Evolutionary conservation across 2,113 vertebrate species (phyloP), one percentile per base, ranked within the genome.

Genomic region (Camelus dromedarius): DNA sequence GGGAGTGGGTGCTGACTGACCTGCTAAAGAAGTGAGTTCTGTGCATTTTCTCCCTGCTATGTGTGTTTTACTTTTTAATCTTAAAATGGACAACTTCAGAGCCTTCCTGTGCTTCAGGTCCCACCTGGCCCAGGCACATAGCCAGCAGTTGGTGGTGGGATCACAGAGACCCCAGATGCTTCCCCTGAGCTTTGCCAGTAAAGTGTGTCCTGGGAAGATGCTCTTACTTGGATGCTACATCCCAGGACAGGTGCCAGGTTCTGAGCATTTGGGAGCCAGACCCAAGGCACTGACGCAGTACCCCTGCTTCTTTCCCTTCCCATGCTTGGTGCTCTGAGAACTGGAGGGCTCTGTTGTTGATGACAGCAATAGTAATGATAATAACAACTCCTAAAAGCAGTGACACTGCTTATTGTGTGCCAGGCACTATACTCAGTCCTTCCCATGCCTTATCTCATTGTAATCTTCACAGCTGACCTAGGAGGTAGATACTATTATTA

Each of bases 21-120:
- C 15, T 80, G 50, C 77, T 96, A 72, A 94, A 64, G 83, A 72
- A 58, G 64, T 26, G 48, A 72, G 32, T 72, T 95, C 26, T 58
- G 10, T 42, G 42, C 5, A 1, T 72, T 79, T 72, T 54, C 46
- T 64, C 70, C 64, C 62, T 77, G 80, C 48, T 72, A 5, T 62
- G 8, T 93, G 42, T 58, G 6, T 26, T 90, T 64, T 16, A 50
- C 28, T 80, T 79, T 70, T 72, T 8, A 58, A 91, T 81, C 54
- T 46, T 62, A 66, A 91, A 48, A 52, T 15, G 0, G 32, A 48
- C 14, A 86, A 56, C 79, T 89, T 89, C 48, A 60, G 13, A 62
- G 76, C 26, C 32, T 56, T 82, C 91, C 24, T 10, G 9, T 73
- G 20, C 60, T 70, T 58, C 46, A 66, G 8, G 46, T 32, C 54